Evolutionary conservation across 2,797 vertebrate genomes (phyloP), one percentile per base, ranked within the genome.

Genomic region (Anguilla marmorata): DNA sequence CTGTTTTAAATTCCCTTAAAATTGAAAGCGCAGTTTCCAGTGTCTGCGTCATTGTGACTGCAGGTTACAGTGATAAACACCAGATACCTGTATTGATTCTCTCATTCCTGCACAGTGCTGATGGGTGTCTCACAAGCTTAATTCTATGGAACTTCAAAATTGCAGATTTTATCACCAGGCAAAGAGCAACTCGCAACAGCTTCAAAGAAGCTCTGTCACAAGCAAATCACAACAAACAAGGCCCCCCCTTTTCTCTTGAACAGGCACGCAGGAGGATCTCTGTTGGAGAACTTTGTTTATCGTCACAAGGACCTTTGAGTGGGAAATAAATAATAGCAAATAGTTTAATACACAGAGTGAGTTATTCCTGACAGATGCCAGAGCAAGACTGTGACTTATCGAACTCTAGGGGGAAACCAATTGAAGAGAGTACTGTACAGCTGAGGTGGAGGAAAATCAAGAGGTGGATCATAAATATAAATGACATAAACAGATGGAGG

Each of bases 71-170:
- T 91, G 92, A 94, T 94, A 92, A 92, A 94, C 93, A 92, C 91
- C 89, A 94, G 92, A 94, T 93, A 91, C 91, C 89, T 91, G 93
- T 93, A 96, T 95, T 85, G 93, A 96, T 94, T 88, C 89, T 82
- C 88, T 91, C 91, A 90, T 93, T 94, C 95, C 93, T 92, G 90
- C 90, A 91, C 93, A 92, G 93, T 92, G 93, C 94, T 95, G 94
- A 96, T 91, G 76, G 94, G 95, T 95, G 94, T 95, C 93, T 95
- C 93, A 94, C 93, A 95, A 94, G 94, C 93, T 95, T 94, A 93
- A 96, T 95, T 96, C 94, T 94, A 95, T 92, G 89, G 90, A 90
- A 94, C 92, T 94, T 95, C 93, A 95, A 95, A 95, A 94, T 95
- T 94, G 94, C 92, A 94, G 94, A 96, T 96, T 94, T 92, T 95